Conservation (phyloP, 2,113 vertebrate genomes). For the Melanerpes formicivorus region DNA sequence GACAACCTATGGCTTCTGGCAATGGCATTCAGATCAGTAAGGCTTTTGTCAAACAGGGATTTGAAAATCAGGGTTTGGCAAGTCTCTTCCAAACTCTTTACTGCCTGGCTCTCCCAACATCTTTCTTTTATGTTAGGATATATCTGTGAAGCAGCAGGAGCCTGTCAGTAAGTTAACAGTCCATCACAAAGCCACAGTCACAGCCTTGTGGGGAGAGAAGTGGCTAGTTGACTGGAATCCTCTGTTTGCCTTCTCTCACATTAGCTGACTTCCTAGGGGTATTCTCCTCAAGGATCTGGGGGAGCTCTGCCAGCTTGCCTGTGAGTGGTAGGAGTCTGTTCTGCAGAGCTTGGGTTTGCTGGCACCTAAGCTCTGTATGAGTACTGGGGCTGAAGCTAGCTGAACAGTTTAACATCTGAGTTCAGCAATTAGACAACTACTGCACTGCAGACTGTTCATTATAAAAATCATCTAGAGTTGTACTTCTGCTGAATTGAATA, state of each 20-base stretch:
- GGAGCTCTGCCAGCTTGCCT: background rate
- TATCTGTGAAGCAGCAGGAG: background rate
- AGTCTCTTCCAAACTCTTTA: background rate
- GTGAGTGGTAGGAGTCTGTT: background rate
- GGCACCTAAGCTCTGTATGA: background rate
- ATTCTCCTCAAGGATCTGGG: background rate
- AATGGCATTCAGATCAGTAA: background rate
- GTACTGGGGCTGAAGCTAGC: background rate
- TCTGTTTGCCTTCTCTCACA: accelerated
- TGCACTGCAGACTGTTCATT: background rate
- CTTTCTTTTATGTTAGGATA: background rate
- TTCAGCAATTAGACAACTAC: background rate
- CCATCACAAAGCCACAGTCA: background rate
- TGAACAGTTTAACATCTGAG: background rate
- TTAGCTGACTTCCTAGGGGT: background rate
- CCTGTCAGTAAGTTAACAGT: background rate
- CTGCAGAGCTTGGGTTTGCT: background rate
- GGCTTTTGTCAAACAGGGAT: background rate
- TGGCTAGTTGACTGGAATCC: background rate
- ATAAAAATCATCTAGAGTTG: background rate
- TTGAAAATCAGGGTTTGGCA: background rate
- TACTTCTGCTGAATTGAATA: background rate
- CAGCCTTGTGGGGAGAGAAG: background rate
- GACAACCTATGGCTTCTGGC: background rate
- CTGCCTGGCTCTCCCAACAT: background rate